These are phyloP conservation scores for Glossophaga mutica DNA, from an alignment of 2,797 vertebrate species.

Conservation along the genomic window DNA sequence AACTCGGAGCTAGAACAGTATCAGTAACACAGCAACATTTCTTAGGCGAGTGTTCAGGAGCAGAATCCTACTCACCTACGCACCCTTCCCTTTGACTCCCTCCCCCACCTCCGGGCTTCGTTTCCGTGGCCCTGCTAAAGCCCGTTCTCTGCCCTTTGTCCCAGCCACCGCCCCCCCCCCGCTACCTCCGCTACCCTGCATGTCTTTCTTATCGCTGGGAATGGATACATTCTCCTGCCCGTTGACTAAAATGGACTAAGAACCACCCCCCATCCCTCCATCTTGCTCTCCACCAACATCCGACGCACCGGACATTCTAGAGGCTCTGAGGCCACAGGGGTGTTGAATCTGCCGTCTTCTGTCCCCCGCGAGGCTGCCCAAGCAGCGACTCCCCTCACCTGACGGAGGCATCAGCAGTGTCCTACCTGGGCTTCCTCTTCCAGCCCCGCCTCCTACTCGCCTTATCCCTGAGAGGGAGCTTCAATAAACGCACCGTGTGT, in stretches of 20 bases:
- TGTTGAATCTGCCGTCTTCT: neutral
- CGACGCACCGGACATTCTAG: neutral
- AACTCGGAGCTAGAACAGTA: neutral
- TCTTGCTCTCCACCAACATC: neutral
- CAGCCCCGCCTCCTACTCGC: too few species aligned
- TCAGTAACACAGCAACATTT: neutral
- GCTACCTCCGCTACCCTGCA: neutral
- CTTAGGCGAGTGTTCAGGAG: neutral
- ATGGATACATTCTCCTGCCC: neutral
- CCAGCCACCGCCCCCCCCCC: neutral
- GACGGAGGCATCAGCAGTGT: fast-evolving
- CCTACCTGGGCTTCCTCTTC: neutral
- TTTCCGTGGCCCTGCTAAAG: neutral
- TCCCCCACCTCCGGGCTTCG: neutral
- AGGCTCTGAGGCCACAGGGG: neutral
- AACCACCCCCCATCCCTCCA: neutral
- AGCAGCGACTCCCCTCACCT: too few species aligned
- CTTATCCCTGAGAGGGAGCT: neutral
- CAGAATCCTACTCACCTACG: fast-evolving
- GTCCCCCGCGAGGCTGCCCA: neutral
- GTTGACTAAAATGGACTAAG: neutral
- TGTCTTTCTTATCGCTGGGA: neutral
- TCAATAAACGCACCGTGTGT: neutral
- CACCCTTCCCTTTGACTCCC: neutral
- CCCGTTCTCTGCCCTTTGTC: neutral